A percentile compares a stretch with the other conserved stretches of the same genome.
Conservation (phyloP, 2,888 invertebrate species). For the Mesorhabditis belari region DNA sequence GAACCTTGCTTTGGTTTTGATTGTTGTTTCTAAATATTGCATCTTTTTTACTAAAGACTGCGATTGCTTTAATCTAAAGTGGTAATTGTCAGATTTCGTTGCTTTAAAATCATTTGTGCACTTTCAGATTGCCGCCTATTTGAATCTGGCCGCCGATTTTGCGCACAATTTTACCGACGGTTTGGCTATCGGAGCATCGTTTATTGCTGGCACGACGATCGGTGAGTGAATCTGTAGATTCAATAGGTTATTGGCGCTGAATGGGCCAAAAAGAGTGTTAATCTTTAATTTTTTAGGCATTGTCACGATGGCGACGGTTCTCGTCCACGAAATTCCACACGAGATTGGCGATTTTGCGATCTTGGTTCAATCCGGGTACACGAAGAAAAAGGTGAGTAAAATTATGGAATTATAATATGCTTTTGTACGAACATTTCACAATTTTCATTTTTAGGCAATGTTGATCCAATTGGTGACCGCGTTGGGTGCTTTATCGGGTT, state of each 20-base stretch:
- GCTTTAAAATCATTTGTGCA: conserved; percentile 44
- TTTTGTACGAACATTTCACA: conserved; percentile 3
- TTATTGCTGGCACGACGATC: conserved; percentile 48
- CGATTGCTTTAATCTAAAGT: too few species aligned
- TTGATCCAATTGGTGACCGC: conserved; percentile 86
- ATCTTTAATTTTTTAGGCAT: conserved; percentile 58
- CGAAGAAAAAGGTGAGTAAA: conserved; percentile 68
- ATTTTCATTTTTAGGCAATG: conserved; percentile 69
- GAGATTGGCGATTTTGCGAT: conserved; percentile 99
- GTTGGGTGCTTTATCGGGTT: conserved; percentile 82
- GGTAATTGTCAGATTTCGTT: too few species aligned
- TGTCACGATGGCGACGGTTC: conserved; percentile 87
- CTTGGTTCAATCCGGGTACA: conserved; percentile 90
- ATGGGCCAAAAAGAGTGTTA: conserved; percentile 48
- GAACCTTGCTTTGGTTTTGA: background rate
- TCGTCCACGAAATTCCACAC: conserved; percentile 96
- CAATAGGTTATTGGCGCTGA: conserved; percentile 82
- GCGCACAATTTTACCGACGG: conserved; percentile 99
- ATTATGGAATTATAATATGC: too few species aligned
- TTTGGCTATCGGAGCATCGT: conserved; percentile 90
- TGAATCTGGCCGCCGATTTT: conserved; percentile 95
- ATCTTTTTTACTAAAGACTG: too few species aligned
- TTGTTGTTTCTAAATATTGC: too few species aligned
- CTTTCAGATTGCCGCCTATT: conserved; percentile 78
- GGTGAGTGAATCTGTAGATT: conserved; percentile 16